Percentiles rank a stretch among this genome's conserved stretches.
These are phyloP conservation scores for Diorhabda carinulata DNA, from an alignment of 1,140 invertebrate species.

Conservation along the genomic window DNA sequence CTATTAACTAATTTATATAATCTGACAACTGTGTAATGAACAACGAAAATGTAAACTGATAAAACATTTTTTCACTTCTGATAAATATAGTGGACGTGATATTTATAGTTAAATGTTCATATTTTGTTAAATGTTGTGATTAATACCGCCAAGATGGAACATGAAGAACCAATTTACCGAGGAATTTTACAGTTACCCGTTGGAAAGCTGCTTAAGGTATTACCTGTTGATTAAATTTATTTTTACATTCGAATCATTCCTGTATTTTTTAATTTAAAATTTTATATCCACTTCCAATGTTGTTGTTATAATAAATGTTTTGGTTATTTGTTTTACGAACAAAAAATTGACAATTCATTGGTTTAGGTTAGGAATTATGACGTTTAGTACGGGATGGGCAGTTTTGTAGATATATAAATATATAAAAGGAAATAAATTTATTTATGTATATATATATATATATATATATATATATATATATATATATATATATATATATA, in stretches of 20 bases:
- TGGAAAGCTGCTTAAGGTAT: conserved; percentile 59
- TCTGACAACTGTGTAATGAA: neutral
- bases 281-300: too few relatives aligned
- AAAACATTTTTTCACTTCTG: conserved; percentile 5
- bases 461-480: too few relatives aligned
- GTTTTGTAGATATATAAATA: too few relatives aligned
- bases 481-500: neutral
- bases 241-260: too few relatives aligned
- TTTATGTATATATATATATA: too few relatives aligned
- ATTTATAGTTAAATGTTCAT: conserved; percentile 11
- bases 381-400: too few relatives aligned
- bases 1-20: neutral
- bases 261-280: too few relatives aligned
- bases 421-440: too few relatives aligned
- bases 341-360: too few relatives aligned
- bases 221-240: neutral
- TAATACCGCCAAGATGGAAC: conserved; percentile 54
- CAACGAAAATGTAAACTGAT: neutral
- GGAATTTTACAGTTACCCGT: conserved; percentile 66
- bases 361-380: too few relatives aligned
- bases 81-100: conserved; percentile 24
- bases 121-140: conserved; percentile 5
- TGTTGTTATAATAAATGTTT: too few relatives aligned
- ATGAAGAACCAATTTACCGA: conserved; percentile 61
- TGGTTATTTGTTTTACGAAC: too few relatives aligned